Conservation (phyloP, 1,140 invertebrate species). For the Temnothorax nylanderi region DNA sequence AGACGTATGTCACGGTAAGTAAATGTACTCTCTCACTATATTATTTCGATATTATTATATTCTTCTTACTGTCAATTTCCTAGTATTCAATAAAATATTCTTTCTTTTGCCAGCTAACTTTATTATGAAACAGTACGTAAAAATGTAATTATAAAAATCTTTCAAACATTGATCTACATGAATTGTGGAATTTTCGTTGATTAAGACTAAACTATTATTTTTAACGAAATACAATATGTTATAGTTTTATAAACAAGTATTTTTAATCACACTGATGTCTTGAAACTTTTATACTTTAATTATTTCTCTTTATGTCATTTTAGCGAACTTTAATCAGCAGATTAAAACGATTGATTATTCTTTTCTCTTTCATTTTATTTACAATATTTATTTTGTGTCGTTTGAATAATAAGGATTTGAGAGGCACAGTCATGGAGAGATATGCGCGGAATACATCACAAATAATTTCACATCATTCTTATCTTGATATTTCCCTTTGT, state of each 20-base stretch:
- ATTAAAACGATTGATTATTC: not conserved
- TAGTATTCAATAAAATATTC: not conserved
- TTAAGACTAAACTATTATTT: not conserved
- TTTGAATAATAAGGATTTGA: not conserved
- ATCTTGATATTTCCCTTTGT: not conserved
- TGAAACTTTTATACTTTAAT: not conserved
- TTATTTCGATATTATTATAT: slow-evolving; percentile 3
- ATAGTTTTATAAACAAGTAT: not conserved
- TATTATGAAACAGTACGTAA: not conserved
- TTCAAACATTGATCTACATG: not conserved
- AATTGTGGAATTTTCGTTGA: not conserved
- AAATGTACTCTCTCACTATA: not conserved
- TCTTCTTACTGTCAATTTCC: not conserved
- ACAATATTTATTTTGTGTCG: no score
- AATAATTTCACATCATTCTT: not conserved
- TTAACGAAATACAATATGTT: not conserved
- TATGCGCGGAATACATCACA: not conserved
- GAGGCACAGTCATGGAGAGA: not conserved
- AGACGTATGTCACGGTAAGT: slow-evolving; percentile 91
- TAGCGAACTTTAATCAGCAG: not conserved
- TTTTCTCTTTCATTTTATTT: not conserved
- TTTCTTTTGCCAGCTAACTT: not conserved
- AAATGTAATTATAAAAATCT: not conserved
- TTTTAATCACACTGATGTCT: not conserved
- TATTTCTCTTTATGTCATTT: not conserved